A percentile compares a stretch with the other conserved stretches of the same genome.
These are phyloP conservation scores for Rhyacichthys aspro DNA, from an alignment of 2,797 vertebrate genomes.

Conservation along the genomic window DNA sequence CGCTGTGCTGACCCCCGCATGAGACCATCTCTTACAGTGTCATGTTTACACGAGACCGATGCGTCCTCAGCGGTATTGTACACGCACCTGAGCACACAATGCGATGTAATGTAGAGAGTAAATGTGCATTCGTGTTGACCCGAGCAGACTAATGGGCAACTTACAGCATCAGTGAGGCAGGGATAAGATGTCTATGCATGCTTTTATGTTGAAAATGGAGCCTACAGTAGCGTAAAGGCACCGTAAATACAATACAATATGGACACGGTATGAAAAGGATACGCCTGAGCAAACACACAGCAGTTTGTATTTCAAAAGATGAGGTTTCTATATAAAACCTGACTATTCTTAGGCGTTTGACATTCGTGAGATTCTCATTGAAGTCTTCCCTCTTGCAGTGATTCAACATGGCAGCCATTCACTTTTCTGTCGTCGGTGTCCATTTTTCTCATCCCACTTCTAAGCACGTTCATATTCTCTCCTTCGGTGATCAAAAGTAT, in stretches of 20 bases:
- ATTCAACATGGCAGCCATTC: slow-evolving; percentile 13
- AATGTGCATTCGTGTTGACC: slow-evolving; percentile 44
- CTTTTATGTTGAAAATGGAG: slow-evolving; percentile 46
- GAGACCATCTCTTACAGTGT: background rate
- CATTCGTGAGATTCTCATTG: background rate
- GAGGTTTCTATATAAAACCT: slow-evolving; percentile 10
- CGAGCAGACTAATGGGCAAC: slow-evolving; percentile 48
- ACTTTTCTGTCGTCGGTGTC: slow-evolving; percentile 9
- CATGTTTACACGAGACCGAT: slow-evolving; percentile 34
- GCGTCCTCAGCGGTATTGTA: slow-evolving; percentile 18
- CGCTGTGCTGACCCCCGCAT: slow-evolving; percentile 15
- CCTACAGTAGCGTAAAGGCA: slow-evolving; percentile 6
- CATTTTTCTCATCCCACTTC: background rate
- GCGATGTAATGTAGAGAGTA: slow-evolving; percentile 8
- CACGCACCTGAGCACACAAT: slow-evolving; percentile 46
- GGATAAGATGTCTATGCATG: slow-evolving; percentile 24
- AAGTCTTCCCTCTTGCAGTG: background rate
- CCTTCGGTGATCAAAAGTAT: slow-evolving; percentile 42
- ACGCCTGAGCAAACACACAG: background rate
- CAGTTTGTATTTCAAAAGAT: background rate
- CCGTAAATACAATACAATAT: too few species aligned
- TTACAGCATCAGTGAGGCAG: slow-evolving; percentile 36
- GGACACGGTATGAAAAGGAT: slow-evolving; percentile 23
- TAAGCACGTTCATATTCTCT: slow-evolving; percentile 17
- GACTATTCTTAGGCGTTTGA: background rate